These are phyloP conservation scores for Heliconius eleuchia DNA, from an alignment of 1,140 invertebrate genomes.

Conservation along the genomic window DNA sequence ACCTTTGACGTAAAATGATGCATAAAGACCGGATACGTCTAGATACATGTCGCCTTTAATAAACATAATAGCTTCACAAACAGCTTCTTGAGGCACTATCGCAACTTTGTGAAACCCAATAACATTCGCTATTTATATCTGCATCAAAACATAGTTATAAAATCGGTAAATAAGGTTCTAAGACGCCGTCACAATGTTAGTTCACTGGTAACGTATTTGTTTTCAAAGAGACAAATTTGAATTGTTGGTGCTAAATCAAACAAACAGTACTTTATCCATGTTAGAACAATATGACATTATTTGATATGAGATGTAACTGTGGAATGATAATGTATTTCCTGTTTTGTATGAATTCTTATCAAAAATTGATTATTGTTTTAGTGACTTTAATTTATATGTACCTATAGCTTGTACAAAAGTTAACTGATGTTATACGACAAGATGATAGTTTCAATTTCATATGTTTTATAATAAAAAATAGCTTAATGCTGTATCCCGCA, in stretches of 20 bases:
- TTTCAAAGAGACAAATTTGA: slow-evolving; percentile 12
- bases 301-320: slow-evolving; percentile 30
- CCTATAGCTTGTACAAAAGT: neutral
- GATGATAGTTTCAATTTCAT: neutral
- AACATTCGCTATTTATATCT: slow-evolving; percentile 1
- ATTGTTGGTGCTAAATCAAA: slow-evolving; percentile 14
- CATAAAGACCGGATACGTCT: neutral
- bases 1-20: neutral
- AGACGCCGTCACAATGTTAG: neutral
- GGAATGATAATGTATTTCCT: slow-evolving; percentile 39
- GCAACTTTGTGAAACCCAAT: neutral
- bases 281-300: slow-evolving; percentile 29
- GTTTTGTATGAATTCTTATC: slow-evolving; percentile 24
- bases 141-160: neutral
- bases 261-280: slow-evolving; percentile 15
- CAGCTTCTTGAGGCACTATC: slow-evolving; percentile 8
- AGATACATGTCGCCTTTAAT: slow-evolving; percentile 5
- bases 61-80: slow-evolving; percentile 10
- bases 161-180: neutral
- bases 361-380: neutral
- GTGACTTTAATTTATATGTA: neutral
- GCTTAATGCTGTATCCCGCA: too few species aligned
- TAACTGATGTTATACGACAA: neutral
- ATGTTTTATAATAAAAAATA: neutral
- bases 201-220: neutral